Conservation (phyloP, 2,113 vertebrate genomes). For the Mastomys coucha region DNA sequence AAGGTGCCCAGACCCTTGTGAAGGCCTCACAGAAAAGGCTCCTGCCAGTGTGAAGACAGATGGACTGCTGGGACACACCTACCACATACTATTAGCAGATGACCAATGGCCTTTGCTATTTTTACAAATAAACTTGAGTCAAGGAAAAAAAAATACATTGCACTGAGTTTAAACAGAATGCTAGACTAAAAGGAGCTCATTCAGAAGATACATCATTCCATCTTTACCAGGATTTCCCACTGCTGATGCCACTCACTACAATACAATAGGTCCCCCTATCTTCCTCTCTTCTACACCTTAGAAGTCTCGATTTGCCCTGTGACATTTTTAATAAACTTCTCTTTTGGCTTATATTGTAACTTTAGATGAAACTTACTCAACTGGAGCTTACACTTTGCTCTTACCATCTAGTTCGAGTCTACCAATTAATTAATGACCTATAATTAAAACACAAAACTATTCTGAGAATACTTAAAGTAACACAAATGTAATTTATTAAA, state of each 20-base stretch:
- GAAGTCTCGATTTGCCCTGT: background rate
- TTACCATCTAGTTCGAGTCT: slow-evolving; percentile 12
- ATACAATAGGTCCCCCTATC: background rate
- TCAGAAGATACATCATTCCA: background rate
- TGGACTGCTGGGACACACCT: too few species aligned
- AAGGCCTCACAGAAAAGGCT: too few species aligned
- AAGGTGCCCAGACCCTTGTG: too few species aligned
- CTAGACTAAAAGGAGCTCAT: background rate
- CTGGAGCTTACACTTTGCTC: background rate
- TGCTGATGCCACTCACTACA: background rate
- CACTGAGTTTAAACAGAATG: slow-evolving; percentile 20
- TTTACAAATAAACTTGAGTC: too few species aligned
- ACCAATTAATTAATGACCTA: slow-evolving; percentile 41
- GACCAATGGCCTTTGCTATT: too few species aligned
- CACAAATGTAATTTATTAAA: slow-evolving; percentile 23
- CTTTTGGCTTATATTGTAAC: background rate
- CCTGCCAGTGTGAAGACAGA: too few species aligned
- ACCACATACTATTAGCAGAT: too few species aligned
- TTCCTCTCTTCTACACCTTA: background rate
- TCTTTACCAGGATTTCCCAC: background rate
- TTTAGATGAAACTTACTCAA: slow-evolving; percentile 15
- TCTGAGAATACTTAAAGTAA: slow-evolving; percentile 20
- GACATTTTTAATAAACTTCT: slow-evolving; percentile 10
- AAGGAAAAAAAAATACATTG: too few species aligned
- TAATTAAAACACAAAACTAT: slow-evolving; percentile 45